phyloP scores from a whole-genome alignment of 2,113 vertebrate species.

The Colistium nudipinnis region DNA sequence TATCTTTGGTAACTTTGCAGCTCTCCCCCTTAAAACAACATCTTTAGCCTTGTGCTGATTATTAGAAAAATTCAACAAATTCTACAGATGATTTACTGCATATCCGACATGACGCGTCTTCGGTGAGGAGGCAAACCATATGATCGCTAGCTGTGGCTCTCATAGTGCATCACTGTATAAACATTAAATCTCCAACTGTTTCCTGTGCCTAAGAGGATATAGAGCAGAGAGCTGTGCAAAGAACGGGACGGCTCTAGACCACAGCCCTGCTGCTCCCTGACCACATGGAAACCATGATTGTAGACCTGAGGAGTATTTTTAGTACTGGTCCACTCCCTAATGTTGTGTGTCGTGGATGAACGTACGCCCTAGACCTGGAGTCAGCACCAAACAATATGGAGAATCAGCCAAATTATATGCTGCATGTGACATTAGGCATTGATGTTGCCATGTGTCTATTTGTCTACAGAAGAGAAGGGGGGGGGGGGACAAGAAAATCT shows the following conservation, averaged over 20 bases:
- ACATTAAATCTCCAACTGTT: constrained; percentile 45
- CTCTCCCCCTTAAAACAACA: not conserved
- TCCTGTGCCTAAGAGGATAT: constrained; percentile 47
- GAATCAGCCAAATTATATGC: constrained; percentile 65
- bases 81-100: not conserved
- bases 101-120: constrained; percentile 4
- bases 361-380: constrained; percentile 49
- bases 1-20: not conserved
- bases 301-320: constrained; percentile 77
- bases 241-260: constrained; percentile 64
- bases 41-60: not conserved
- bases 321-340: constrained; percentile 71
- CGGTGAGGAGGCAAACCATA: constrained; percentile 6
- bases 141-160: constrained; percentile 1
- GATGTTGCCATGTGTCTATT: constrained; percentile 23
- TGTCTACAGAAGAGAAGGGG: constrained; percentile 1
- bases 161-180: constrained; percentile 51
- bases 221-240: constrained; percentile 41
- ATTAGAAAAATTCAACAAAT: constrained; percentile 20
- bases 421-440: constrained; percentile 28
- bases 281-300: constrained; percentile 80
- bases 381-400: constrained; percentile 46
- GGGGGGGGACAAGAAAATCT: not conserved
- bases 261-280: constrained; percentile 68
- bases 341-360: constrained; percentile 57